These are phyloP conservation scores for Coendou prehensilis DNA, from an alignment of 2,797 vertebrate genomes.

Conservation along the genomic window DNA sequence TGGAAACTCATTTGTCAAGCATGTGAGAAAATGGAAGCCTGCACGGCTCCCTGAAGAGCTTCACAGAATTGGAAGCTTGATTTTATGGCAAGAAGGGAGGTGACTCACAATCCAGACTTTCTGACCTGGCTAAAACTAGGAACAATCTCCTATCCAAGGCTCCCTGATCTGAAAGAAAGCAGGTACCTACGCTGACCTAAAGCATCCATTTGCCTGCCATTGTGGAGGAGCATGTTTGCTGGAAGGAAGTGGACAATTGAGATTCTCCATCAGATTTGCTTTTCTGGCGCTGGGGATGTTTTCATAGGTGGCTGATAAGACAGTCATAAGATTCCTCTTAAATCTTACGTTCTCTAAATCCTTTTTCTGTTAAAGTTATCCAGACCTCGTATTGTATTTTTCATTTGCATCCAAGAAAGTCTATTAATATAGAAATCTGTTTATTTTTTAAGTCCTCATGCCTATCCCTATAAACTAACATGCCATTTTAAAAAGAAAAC, in stretches of 20 bases:
- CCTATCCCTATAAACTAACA: conserved; percentile 38
- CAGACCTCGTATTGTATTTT: background rate
- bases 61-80: conserved; percentile 19
- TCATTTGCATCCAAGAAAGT: background rate
- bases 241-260: background rate
- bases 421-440: conserved; percentile 19
- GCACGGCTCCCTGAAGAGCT: background rate
- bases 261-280: background rate
- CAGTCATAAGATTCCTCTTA: background rate
- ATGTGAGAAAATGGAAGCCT: background rate
- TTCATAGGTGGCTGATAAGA: conserved; percentile 16
- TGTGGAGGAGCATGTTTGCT: background rate
- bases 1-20: background rate
- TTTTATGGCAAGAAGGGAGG: conserved; percentile 33
- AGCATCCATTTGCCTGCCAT: background rate
- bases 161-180: conserved; percentile 57
- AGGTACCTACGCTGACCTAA: background rate
- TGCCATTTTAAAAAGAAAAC: conserved; percentile 12
- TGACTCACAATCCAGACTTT: conserved; percentile 18
- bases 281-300: background rate
- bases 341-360: background rate
- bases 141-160: conserved; percentile 20
- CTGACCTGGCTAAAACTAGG: background rate
- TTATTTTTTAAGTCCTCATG: background rate
- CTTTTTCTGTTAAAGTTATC: conserved; percentile 14